Conservation (phyloP, 2,113 vertebrate species). For the Dasypus novemcinctus region DNA sequence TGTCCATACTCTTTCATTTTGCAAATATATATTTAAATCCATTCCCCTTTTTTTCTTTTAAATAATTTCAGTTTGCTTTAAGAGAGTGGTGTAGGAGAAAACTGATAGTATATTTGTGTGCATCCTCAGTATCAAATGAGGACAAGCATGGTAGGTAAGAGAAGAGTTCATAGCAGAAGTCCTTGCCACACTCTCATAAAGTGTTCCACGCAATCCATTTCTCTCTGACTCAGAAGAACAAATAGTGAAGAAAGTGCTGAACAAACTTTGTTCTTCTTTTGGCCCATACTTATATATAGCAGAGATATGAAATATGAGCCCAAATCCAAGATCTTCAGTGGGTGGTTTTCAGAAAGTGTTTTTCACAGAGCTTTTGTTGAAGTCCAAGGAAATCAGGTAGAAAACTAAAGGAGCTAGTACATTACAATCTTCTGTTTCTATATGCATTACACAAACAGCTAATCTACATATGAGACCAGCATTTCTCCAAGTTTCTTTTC, state of each 20-base stretch:
- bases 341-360: not conserved
- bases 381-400: not conserved
- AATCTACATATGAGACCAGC: not conserved
- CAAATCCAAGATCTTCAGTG: not conserved
- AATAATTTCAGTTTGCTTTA: not conserved
- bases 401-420: not conserved
- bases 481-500: not conserved
- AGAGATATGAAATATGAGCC: not conserved
- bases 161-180: not conserved
- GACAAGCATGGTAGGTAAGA: not conserved
- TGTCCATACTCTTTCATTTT: not conserved
- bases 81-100: not conserved
- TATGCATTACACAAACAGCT: not conserved
- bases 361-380: not conserved
- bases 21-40: not conserved
- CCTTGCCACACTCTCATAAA: not conserved
- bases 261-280: not conserved
- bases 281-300: not conserved
- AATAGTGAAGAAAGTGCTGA: not conserved
- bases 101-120: not conserved
- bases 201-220: not conserved
- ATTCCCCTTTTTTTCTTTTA: not conserved
- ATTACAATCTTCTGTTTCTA: not conserved
- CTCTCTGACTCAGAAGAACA: slow-evolving; percentile 23
- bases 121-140: not conserved